These are phyloP conservation scores for Cataglyphis cursor DNA, from an alignment of 2,888 invertebrate genomes.

Conservation along the genomic window DNA sequence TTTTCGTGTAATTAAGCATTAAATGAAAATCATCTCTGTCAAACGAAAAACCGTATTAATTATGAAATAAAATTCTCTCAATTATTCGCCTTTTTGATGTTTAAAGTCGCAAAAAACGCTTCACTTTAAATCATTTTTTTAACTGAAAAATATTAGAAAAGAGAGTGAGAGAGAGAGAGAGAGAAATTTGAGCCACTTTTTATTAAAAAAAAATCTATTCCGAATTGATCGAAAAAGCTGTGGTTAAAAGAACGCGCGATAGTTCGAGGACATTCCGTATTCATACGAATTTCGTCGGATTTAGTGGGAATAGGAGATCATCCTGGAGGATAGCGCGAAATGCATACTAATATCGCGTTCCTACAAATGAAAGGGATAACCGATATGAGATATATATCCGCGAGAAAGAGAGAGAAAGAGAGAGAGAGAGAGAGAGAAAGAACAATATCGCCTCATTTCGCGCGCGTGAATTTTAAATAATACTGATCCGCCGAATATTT, in stretches of 20 bases:
- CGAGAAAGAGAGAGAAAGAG: neutral
- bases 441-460: neutral
- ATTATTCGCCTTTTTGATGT: neutral
- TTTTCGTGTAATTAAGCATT: neutral
- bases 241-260: neutral
- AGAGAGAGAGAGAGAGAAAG: neutral
- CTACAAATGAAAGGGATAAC: neutral
- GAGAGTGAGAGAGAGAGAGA: neutral
- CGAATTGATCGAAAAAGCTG: neutral
- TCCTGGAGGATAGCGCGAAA: conserved; percentile 6
- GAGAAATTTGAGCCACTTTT: neutral
- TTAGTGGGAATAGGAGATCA: conserved; percentile 23
- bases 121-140: neutral
- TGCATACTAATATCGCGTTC: conserved; percentile 10
- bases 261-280: neutral
- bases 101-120: neutral
- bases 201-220: neutral
- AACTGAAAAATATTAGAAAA: neutral
- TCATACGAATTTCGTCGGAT: conserved; percentile 39
- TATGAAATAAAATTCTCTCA: neutral
- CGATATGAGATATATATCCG: neutral
- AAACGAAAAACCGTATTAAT: neutral
- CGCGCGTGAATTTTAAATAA: neutral
- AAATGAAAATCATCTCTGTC: neutral
- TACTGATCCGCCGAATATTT: neutral